These are phyloP conservation scores for Drosophila lacicola DNA, from an alignment of 2,888 invertebrate genomes.

Conservation along the genomic window DNA sequence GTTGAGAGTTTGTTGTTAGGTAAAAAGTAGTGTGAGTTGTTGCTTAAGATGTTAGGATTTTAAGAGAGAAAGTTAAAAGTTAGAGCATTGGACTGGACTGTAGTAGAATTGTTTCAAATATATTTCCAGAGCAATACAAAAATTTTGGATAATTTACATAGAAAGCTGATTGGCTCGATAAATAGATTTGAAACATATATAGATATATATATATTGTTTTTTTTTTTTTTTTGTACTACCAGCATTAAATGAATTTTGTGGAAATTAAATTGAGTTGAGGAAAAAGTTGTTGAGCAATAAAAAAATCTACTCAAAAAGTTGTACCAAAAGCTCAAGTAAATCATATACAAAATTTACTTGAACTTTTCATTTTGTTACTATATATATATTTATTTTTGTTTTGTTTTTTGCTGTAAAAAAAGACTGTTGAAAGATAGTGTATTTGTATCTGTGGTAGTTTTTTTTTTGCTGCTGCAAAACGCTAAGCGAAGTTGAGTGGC, in stretches of 20 bases:
- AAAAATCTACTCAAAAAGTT: constrained; percentile 30
- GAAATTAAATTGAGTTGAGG: constrained; percentile 23
- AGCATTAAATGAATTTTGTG: constrained; percentile 20
- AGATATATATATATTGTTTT: constrained; percentile 25
- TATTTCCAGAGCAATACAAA: constrained; percentile 14
- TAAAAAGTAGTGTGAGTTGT: constrained; percentile 68
- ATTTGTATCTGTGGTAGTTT: constrained; percentile 35
- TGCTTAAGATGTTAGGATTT: constrained; percentile 60
- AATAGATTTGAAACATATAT: constrained; percentile 58
- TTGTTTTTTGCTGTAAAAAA: constrained; percentile 30
- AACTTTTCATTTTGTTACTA: not conserved
- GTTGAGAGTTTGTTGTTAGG: constrained; percentile 67
- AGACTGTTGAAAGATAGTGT: constrained; percentile 30
- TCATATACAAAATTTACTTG: constrained; percentile 8
- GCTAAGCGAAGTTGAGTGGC: constrained; percentile 68
- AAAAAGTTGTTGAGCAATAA: constrained; percentile 20
- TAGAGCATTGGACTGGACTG: constrained; percentile 65
- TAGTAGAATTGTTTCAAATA: constrained; percentile 55
- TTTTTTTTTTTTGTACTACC: constrained; percentile 32
- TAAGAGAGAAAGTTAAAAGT: constrained; percentile 73
- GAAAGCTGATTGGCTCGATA: not conserved
- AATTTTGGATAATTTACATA: constrained; percentile 30
- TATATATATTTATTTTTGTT: constrained; percentile 1
- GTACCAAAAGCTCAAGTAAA: constrained; percentile 28
- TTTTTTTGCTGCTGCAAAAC: constrained; percentile 60